phyloP scores from a whole-genome alignment of 1,140 invertebrate species.

The Pachypsylla venusta region DNA sequence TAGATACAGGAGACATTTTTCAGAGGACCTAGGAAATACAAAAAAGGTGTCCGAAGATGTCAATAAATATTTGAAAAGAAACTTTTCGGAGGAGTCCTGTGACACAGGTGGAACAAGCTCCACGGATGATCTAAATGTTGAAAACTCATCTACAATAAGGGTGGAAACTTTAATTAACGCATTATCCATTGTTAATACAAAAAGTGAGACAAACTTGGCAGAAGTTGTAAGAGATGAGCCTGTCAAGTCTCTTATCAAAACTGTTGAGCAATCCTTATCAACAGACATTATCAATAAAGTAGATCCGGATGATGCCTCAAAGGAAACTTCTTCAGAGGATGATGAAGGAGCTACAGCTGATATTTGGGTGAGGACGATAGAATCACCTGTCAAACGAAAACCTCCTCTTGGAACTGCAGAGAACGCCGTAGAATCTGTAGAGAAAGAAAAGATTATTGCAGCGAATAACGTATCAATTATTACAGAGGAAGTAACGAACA shows the following conservation, averaged over 20 bases:
- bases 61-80: constrained; percentile 3
- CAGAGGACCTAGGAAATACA: background rate
- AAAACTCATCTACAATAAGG: constrained; percentile 2
- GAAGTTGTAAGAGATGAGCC: constrained; percentile 6
- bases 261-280: background rate
- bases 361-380: constrained; percentile 26
- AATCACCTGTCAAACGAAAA: constrained; percentile 23
- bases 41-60: background rate
- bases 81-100: background rate
- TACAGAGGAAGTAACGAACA: background rate
- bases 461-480: background rate
- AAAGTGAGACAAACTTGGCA: background rate
- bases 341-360: constrained; percentile 26
- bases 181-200: background rate
- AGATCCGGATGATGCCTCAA: background rate
- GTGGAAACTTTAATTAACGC: constrained; percentile 4
- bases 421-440: constrained; percentile 8
- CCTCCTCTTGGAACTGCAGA: constrained; percentile 9
- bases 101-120: background rate
- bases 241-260: constrained; percentile 5
- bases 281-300: constrained; percentile 5
- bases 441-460: constrained; percentile 4
- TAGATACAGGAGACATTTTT: constrained; percentile 5
- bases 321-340: constrained; percentile 5
- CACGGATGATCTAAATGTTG: background rate